phyloP scores from a whole-genome alignment of 2,797 vertebrate genomes.

The Lepilemur septentrionalis region DNA sequence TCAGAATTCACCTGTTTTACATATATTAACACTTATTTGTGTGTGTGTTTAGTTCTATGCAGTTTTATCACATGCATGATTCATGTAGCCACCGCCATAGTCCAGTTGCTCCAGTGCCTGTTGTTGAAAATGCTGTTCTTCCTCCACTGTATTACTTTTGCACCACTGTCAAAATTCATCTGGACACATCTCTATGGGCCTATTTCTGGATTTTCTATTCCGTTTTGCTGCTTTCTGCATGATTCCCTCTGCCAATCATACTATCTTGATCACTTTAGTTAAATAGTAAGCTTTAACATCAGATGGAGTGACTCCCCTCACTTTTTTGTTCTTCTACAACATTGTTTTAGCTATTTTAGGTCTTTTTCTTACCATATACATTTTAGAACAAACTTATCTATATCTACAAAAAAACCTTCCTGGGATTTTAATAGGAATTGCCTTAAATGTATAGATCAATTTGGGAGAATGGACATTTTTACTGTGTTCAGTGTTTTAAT shows the following conservation, averaged over 20 bases:
- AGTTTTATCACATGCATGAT: no score
- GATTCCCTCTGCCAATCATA: background rate
- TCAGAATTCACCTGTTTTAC: background rate
- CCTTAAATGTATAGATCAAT: background rate
- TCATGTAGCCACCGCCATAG: background rate
- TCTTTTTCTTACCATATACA: background rate
- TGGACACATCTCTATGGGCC: background rate
- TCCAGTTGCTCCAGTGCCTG: background rate
- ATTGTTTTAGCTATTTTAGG: background rate
- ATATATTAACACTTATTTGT: background rate
- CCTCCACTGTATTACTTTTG: background rate
- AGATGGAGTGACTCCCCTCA: background rate
- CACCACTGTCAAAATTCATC: background rate
- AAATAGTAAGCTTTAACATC: background rate
- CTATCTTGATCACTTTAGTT: background rate
- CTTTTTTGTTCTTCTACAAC: background rate
- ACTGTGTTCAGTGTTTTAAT: background rate
- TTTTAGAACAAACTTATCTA: background rate
- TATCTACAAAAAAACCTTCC: background rate
- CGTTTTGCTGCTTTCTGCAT: background rate
- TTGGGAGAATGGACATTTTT: background rate
- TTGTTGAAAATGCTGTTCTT: background rate
- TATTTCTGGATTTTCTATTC: background rate
- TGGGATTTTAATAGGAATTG: background rate
- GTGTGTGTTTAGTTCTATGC: background rate